Evolutionary conservation across 2,888 invertebrate species (phyloP), one percentile per base, ranked within the genome.

Genomic region (Artemia sp.): DNA sequence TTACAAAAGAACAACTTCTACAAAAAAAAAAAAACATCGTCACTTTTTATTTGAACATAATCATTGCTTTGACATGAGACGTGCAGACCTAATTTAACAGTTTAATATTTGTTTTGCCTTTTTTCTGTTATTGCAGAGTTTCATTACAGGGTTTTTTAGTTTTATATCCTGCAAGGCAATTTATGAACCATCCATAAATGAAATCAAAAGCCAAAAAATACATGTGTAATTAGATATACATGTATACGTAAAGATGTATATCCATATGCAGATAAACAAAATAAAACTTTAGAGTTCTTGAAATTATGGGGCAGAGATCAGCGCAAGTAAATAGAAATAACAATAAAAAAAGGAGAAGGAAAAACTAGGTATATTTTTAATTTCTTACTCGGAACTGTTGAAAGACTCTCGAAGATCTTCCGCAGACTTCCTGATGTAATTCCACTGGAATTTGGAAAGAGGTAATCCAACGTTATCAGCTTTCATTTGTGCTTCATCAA

Each of bases 401-500:
- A 94, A 83, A 51, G 92, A 90, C 70, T 85, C 84, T 51, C 91
- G 84, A 71, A 92, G 80, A 51, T 90, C 88, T 72, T 89, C 86
- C 0, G 93, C 93, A 81, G 92, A 89, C 76, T 87, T 86, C 77
- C 93, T 91, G 72, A 94, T 91, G 75, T 91, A 91, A 75, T 92
- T 89, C 93, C 93, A 94, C 76, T 94, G 93, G 71, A 89, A 86
- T 70, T 90, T 88, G 12, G 91, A 88, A 3, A 90, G 86, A 1
- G 92, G 92, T 0, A 90, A 86, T 0, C 90, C 89, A 2, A 94
- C 90, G 75, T 93, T 93, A 78, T 92, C 92, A 0, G 90, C 92
- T 51, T 89, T 86, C 83, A 95, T 86, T 81, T 94, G 94, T 5
- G 93, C 93, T 76, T 93, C 92, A 78, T 95, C 94, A 78, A 92